Evolutionary conservation across 2,113 vertebrate species (phyloP).

Genomic region (Corvus hawaiiensis): DNA sequence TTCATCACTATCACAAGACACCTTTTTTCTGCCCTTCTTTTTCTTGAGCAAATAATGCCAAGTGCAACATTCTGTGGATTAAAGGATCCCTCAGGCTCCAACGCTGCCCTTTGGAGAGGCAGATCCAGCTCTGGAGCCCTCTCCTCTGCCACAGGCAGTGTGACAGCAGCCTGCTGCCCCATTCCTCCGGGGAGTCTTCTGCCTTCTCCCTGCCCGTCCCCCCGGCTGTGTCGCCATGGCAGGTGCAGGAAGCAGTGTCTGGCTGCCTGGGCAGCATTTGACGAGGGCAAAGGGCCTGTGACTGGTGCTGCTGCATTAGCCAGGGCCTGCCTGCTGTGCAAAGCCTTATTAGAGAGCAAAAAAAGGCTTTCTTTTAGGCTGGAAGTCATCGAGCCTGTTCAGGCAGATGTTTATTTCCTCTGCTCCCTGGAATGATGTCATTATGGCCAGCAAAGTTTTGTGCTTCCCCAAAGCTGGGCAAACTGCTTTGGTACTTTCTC

Average conservation of each 20-base stretch:
- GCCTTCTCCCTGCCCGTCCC: neutral
- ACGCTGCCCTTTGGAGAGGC: neutral
- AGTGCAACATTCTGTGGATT: neutral
- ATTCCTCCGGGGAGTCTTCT: neutral
- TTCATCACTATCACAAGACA: accelerated
- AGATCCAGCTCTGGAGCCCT: neutral
- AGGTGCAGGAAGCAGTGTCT: neutral
- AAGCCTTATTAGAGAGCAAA: neutral
- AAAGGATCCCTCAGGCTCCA: neutral
- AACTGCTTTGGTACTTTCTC: neutral
- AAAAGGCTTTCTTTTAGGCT: neutral
- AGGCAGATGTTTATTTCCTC: neutral
- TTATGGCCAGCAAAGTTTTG: neutral
- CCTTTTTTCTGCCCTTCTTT: neutral
- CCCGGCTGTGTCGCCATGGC: accelerated
- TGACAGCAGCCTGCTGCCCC: neutral
- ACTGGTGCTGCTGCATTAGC: neutral
- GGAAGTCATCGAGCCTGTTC: neutral
- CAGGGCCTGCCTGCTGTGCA: neutral
- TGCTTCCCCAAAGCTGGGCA: neutral
- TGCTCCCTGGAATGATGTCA: neutral
- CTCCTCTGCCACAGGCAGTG: neutral
- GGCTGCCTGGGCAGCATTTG: neutral
- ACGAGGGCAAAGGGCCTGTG: neutral
- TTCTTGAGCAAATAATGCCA: accelerated